Conservation (phyloP, 2,113 vertebrate genomes). For the Pithys albifrons region DNA sequence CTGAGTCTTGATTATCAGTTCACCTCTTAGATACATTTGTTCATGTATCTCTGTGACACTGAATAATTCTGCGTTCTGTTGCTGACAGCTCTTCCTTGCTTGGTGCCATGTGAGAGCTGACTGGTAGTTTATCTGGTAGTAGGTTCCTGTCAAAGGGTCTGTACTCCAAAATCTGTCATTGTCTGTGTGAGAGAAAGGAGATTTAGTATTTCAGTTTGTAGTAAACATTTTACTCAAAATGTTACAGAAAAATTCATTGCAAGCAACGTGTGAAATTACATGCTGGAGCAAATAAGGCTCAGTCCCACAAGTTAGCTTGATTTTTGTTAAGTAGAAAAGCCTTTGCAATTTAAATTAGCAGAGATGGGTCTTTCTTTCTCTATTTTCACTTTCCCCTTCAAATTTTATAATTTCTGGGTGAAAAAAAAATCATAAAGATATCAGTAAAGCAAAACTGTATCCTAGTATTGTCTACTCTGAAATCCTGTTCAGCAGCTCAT, state of each 20-base stretch:
- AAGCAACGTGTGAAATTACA: neutral
- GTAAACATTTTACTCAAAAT: neutral
- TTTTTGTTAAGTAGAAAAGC: neutral
- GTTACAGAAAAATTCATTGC: neutral
- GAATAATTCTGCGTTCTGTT: conserved; percentile 86
- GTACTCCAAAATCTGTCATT: conserved; percentile 77
- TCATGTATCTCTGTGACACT: conserved; percentile 88
- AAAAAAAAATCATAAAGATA: neutral
- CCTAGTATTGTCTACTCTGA: neutral
- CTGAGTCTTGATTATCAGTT: neutral
- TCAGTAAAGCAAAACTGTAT: neutral
- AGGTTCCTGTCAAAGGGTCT: conserved; percentile 82
- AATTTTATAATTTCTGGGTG: neutral
- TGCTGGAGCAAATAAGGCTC: neutral
- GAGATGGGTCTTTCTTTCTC: neutral
- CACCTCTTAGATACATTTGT: conserved; percentile 89
- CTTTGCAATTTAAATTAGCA: neutral
- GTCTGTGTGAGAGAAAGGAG: conserved; percentile 30
- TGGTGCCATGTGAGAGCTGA: conserved; percentile 88
- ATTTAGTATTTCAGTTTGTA: neutral
- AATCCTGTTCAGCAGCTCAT: neutral
- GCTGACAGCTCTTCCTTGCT: conserved; percentile 89
- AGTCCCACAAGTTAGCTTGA: neutral
- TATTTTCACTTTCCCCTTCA: neutral
- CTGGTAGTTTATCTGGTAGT: conserved; percentile 86